Conservation (phyloP, 2,797 vertebrate species). For the Mormyrus proboscirostris region DNA sequence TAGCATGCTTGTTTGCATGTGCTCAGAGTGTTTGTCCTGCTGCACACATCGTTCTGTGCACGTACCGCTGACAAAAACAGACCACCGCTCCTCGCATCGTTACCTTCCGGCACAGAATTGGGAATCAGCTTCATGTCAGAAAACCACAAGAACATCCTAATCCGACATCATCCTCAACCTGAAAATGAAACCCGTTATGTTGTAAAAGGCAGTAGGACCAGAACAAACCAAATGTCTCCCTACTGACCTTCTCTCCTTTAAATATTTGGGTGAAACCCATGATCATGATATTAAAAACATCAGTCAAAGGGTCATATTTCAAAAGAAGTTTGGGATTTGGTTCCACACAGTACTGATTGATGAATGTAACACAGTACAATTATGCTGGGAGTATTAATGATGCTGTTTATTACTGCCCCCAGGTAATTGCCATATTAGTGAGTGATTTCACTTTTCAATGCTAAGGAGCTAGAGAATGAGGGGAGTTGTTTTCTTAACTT, state of each 20-base stretch:
- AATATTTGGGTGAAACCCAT: neutral
- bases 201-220: neutral
- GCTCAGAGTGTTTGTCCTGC: neutral
- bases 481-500: neutral
- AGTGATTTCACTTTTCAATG: neutral
- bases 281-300: neutral
- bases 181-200: neutral
- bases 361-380: neutral
- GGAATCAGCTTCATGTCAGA: slow-evolving; percentile 11
- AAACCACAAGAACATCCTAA: slow-evolving; percentile 6
- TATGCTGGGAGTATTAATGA: neutral
- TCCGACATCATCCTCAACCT: neutral
- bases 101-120: neutral
- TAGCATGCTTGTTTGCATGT: neutral
- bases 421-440: neutral
- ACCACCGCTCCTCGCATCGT: neutral
- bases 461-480: neutral
- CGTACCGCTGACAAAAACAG: neutral
- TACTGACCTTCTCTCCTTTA: neutral
- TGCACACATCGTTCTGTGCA: neutral
- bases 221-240: neutral
- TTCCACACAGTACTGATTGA: neutral
- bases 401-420: neutral
- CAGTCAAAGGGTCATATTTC: neutral
- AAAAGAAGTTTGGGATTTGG: neutral